Evolutionary conservation across 2,797 vertebrate genomes (phyloP), one percentile per base, ranked within the genome.

Genomic region (Chloroceryle inda): DNA sequence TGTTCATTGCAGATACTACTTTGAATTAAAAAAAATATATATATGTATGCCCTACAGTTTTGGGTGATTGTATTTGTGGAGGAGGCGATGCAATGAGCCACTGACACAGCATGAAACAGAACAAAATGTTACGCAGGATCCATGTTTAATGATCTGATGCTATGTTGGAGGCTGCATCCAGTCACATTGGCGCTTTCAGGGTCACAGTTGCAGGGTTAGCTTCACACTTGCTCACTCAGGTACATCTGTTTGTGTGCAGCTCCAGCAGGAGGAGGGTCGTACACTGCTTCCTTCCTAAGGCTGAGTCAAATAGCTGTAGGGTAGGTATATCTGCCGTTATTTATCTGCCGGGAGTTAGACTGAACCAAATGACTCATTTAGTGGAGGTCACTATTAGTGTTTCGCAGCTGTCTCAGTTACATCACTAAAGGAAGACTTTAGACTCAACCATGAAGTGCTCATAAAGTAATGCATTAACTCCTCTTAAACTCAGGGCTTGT

Each of bases 361-460:
- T 78, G 69, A 52, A 10, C n/a, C 0, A 1, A 38, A 40, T 16
- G 45, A 44, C 33, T 91, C 35, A 11, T 62, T 84, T 19, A 61
- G 29, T 3, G 1, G 12, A 56, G 62, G 64, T 55, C 49, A 24
- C 72, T 83, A 27, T 35, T 29, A n/a, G 75, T 1, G 2, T 61
- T 92, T 72, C 62, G n/a, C 84, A 95, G 77, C 92, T 96, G 94
- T 82, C 49, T 68, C 56, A 8, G 52, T 58, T 80, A 53, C 56
- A 44, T 59, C 50, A 66, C 84, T 13, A 61, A 55, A 75, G 85
- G 81, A 91, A 84, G 81, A 31, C 84, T 92, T 92, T 7, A 62
- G 68, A 72, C 76, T 69, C 62, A 63, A 49, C 37, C 64, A 18
- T 19, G 63, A 88, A 80, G 71, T 29, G 17, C 88, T 93, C 76